Evolutionary conservation across 1,140 invertebrate genomes (phyloP).

Genomic region (Parapsyche elsis): DNA sequence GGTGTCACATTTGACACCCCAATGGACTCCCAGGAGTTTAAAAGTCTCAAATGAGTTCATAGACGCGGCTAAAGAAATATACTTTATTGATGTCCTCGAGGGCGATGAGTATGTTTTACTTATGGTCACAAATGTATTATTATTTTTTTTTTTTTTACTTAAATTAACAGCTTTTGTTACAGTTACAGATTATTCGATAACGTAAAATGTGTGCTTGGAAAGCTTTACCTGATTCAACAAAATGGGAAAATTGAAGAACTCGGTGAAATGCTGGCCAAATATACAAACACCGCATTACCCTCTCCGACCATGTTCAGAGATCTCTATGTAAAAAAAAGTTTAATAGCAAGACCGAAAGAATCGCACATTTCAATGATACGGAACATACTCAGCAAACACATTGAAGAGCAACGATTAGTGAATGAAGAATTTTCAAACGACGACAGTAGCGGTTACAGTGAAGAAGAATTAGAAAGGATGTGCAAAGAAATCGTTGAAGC

Average conservation of each 20-base stretch:
- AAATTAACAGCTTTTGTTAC: not conserved
- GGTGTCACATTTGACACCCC: no score
- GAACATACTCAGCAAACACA: not conserved
- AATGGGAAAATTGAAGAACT: not conserved
- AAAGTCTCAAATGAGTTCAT: not conserved
- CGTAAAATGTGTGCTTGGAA: not conserved
- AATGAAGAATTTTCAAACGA: not conserved
- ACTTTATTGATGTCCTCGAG: not conserved
- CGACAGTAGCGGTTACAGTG: not conserved
- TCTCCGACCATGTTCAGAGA: not conserved
- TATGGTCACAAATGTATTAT: not conserved
- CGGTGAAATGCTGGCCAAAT: not conserved
- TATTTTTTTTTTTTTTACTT: not conserved
- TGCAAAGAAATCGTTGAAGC: not conserved
- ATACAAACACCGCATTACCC: not conserved
- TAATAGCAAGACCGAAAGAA: not conserved
- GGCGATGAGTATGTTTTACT: not conserved
- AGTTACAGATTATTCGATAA: not conserved
- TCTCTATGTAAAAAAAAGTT: not conserved
- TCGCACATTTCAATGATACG: not conserved
- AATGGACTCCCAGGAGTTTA: not conserved
- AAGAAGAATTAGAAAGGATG: not conserved
- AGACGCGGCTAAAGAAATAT: not conserved
- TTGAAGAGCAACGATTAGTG: not conserved
- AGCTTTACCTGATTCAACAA: not conserved